Evolutionary conservation across 2,113 vertebrate species (phyloP).

Genomic region (Hippocampus zosterae): DNA sequence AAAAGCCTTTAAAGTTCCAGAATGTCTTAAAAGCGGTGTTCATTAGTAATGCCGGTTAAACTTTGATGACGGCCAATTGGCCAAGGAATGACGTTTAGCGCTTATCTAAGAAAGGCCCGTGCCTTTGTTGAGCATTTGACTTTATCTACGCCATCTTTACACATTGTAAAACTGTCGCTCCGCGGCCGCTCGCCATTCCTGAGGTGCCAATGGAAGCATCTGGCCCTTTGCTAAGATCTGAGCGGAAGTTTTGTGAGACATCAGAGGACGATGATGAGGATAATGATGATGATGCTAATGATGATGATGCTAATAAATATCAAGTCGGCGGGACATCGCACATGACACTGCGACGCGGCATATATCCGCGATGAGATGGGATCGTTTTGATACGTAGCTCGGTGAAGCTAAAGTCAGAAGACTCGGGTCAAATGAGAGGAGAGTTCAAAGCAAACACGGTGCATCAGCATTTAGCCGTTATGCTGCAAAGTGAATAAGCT

Average conservation of each 20-base stretch:
- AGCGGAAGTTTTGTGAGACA: conserved; percentile 62
- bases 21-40: conserved; percentile 13
- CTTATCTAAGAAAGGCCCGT: conserved; percentile 67
- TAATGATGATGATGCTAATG: conserved; percentile 64
- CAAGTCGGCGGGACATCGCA: conserved; percentile 41
- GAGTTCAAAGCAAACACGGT: too few relatives aligned
- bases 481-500: too few relatives aligned
- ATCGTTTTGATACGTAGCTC: not conserved
- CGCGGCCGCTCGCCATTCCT: conserved; percentile 57
- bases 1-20: not conserved
- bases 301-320: conserved; percentile 33
- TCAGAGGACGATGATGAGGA: conserved; percentile 61
- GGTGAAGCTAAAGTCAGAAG: too few relatives aligned
- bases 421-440: too few relatives aligned
- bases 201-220: conserved; percentile 68
- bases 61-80: conserved; percentile 59
- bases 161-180: conserved; percentile 68
- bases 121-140: conserved; percentile 67
- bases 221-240: conserved; percentile 67
- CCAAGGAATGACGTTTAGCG: conserved; percentile 49
- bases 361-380: not conserved
- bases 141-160: conserved; percentile 69
- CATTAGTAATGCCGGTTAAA: conserved; percentile 55
- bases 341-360: not conserved
- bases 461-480: too few relatives aligned